phyloP scores from a whole-genome alignment of 2,113 vertebrate species.

The Pteruthius melanotis region DNA sequence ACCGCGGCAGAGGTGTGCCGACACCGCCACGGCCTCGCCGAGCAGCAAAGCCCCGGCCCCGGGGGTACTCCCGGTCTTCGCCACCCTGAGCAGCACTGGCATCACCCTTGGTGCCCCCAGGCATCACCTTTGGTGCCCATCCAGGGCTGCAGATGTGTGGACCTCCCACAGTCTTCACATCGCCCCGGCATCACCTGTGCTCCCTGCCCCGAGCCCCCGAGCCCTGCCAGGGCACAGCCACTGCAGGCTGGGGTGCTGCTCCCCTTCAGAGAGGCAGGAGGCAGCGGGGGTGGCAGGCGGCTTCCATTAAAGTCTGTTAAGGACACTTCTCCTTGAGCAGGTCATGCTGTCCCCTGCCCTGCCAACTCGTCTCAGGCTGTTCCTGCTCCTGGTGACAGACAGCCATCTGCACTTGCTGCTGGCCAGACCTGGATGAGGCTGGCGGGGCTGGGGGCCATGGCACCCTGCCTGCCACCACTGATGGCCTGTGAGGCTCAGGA shows the following conservation, averaged over 20 bases:
- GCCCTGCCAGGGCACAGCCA: background rate
- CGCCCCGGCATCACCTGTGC: fast-evolving
- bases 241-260: background rate
- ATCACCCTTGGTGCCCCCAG: background rate
- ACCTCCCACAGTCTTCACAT: fast-evolving
- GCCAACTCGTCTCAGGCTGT: fast-evolving
- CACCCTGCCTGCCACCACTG: background rate
- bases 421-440: background rate
- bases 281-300: background rate
- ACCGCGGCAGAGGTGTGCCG: background rate
- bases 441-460: fast-evolving
- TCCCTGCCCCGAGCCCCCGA: fast-evolving
- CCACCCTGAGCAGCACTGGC: background rate
- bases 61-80: fast-evolving
- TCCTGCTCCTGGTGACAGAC: background rate
- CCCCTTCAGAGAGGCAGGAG: background rate
- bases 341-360: background rate
- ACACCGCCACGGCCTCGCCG: fast-evolving
- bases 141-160: fast-evolving
- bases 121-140: background rate
- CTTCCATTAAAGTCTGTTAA: background rate
- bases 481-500: fast-evolving
- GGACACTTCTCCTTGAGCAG: background rate
- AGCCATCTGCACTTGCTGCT: background rate
- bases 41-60: background rate